Base-by-base conservation (phyloP, 2,113 vertebrate species). In the Vireo altiloquus region DNA sequence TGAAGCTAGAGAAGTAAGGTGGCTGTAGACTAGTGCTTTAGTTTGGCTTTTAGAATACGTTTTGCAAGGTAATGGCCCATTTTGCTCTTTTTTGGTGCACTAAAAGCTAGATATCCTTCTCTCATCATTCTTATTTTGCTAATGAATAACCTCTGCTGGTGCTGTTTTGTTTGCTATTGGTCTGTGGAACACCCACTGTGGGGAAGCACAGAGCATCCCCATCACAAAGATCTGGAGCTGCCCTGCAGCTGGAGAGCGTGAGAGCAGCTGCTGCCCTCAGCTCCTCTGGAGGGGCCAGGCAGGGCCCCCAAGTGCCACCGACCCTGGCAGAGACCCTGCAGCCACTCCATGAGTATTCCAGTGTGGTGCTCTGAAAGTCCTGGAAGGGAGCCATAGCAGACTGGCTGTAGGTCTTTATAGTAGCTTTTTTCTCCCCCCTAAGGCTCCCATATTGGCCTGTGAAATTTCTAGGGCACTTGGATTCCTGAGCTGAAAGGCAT, bases 401-500 rank as follows among this genome's bases (percentile, higher is more conserved):
- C 24, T 35, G 46, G 28, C 52, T 40, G 57, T 25, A 57, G 13
- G 17, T 64, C 47, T 47, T 17, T 33, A 28, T 4, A 30, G 76
- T 35, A 44, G 35, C 4, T 50, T 39, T 65, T 15, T 6, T 0
- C 4, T 0, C 4, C 9, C 21, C 9, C 3, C 15, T n/a, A 46
- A 82, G 57, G 23, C 11, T 89, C 21, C 24, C 10, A 15, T 33
- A 40, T 21, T 76, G 71, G 28, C 22, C 7, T 33, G 2, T 25
- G 30, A 75, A 52, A 46, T 13, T 1, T 31, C 18, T n/a, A n/a
- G 4, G 4, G 10, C 39, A 25, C 13, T 39, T 54, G 52, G 15
- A 63, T 59, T 63, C 23, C 28, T 88, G 33, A 11, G 12, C 23
- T 54, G 52, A 59, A 88, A 82, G 25, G 14, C 6, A 47, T 53